Conservation (phyloP, 1,140 invertebrate genomes). For the Aradophagus sp. region DNA sequence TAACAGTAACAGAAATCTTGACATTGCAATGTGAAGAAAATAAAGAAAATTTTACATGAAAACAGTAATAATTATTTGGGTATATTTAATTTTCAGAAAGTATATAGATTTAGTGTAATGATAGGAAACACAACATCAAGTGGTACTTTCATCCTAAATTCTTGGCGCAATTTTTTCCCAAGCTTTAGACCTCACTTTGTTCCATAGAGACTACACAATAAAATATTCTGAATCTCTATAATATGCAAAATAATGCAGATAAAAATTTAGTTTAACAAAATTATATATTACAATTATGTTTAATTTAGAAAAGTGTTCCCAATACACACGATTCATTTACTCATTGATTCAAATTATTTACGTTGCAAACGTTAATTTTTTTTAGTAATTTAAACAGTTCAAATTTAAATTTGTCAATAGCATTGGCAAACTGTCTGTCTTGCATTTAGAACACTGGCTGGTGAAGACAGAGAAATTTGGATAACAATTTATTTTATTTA, state of each 20-base stretch:
- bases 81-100: slow-evolving; percentile 35
- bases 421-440: slow-evolving; percentile 44
- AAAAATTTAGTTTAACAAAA: slow-evolving; percentile 19
- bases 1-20: not conserved
- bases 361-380: slow-evolving; percentile 1
- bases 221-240: slow-evolving; percentile 56
- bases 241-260: slow-evolving; percentile 31
- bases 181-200: slow-evolving; percentile 46
- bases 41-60: no score
- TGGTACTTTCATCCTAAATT: slow-evolving; percentile 50
- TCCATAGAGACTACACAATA: slow-evolving; percentile 57
- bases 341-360: not conserved
- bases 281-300: not conserved
- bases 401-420: slow-evolving; percentile 8
- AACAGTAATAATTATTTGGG: slow-evolving; percentile 43
- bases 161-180: slow-evolving; percentile 44
- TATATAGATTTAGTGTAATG: slow-evolving; percentile 52
- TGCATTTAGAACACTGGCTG: slow-evolving; percentile 52
- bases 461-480: slow-evolving; percentile 47
- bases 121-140: slow-evolving; percentile 53
- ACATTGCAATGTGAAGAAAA: no score
- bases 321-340: slow-evolving; percentile 23
- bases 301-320: slow-evolving; percentile 34
- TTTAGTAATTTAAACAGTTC: slow-evolving; percentile 1
- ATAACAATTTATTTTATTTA: no score